These are phyloP conservation scores for Argyra leucocephala DNA, from an alignment of 2,888 invertebrate genomes.

Conservation along the genomic window DNA sequence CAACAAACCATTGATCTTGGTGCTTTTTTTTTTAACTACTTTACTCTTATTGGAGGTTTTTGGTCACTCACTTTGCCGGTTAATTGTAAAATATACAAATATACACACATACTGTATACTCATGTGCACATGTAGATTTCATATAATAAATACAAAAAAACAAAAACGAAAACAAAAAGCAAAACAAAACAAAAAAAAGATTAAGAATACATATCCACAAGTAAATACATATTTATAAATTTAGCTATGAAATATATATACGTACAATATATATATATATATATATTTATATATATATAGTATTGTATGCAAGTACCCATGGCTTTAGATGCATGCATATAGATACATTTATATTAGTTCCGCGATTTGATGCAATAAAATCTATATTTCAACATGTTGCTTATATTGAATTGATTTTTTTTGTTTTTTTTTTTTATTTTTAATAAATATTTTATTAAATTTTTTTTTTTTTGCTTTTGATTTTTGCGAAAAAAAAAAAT, in stretches of 20 bases:
- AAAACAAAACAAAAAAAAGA: too few species aligned
- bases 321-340: background rate
- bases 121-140: background rate
- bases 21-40: slow-evolving; percentile 4
- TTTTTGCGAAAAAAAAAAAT: too few species aligned
- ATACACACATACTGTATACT: background rate
- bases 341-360: background rate
- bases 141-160: too few species aligned
- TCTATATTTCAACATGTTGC: background rate
- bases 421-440: background rate
- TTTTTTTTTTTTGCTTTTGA: background rate
- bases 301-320: background rate
- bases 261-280: background rate
- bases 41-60: slow-evolving; percentile 6
- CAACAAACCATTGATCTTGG: slow-evolving; percentile 7
- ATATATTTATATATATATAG: background rate
- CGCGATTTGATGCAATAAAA: slow-evolving; percentile 6
- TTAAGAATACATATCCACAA: too few species aligned
- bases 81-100: background rate
- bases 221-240: too few species aligned
- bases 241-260: too few species aligned
- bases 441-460: background rate
- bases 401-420: too few species aligned
- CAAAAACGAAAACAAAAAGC: too few species aligned
- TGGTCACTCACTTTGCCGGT: slow-evolving; percentile 6